Evolutionary conservation across 2,113 vertebrate genomes (phyloP), one percentile per base, ranked within the genome.

Genomic region (Tonatia bakeri): DNA sequence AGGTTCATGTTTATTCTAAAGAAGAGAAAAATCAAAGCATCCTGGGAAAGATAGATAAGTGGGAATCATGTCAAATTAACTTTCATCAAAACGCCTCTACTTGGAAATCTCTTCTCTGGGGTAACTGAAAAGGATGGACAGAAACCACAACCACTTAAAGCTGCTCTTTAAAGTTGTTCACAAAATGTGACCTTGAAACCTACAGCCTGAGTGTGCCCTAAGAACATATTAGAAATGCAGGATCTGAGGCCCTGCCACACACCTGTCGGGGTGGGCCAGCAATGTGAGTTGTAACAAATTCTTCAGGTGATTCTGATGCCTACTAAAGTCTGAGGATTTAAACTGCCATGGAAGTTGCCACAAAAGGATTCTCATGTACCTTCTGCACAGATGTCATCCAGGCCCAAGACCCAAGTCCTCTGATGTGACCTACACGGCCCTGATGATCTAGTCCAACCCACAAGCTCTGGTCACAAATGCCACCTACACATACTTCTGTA

Each of bases 11-110:
- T 90, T 11, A 61, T 88, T 89, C 47, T 67, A 83, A 96, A 70
- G 84, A 90, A 94, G 14, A 95, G 38, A 45, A 59, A 95, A 95
- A 64, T 13, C 19, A 90, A 87, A 56, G 16, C 47, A 50, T 85
- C n/a, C 7, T n/a, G 47, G 38, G 52, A 91, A 82, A 91, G 56
- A 85, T 0, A 64, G 16, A 22, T 31, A 81, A 20, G 28, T 20
- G 19, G 16, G 14, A 59, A 84, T 7, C 38, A 54, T 31, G 24
- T 76, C 47, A 45, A 65, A 81, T 72, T 22, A 65, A 28, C 20
- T 84, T 43, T 8, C 75, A 75, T 31, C 13, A 31, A 81, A 76
- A 67, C 40, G 67, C 7, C 5, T 95, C 14, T 15, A 36, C 40
- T 79, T 94, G 28, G 67, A 89, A 89, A 83, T 94, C 73, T 70